Evolutionary conservation across 1,140 invertebrate genomes (phyloP).

Genomic region (Melipona quadrifasciata): DNA sequence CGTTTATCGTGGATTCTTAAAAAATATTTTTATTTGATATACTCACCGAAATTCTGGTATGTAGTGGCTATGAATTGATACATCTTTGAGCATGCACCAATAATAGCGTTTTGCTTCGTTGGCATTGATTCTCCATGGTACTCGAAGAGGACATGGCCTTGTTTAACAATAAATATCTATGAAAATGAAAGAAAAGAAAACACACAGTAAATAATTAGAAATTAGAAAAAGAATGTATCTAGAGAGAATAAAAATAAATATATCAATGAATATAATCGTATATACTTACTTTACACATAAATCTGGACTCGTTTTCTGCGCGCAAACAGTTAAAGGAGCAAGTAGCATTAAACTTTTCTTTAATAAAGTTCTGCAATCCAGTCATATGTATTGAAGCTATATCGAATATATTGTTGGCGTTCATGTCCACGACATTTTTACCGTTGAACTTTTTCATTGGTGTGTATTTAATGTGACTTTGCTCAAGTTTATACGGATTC

Average conservation of each 20-base stretch:
- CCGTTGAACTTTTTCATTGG: background rate
- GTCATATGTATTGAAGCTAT: constrained; percentile 33
- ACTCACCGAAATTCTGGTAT: constrained; percentile 39
- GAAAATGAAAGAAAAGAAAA: constrained; percentile 1
- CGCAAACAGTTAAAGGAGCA: constrained; percentile 63
- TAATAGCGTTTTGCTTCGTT: constrained; percentile 59
- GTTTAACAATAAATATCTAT: constrained; percentile 62
- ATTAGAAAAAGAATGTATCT: background rate
- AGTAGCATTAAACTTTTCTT: constrained; percentile 61
- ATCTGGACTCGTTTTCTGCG: background rate
- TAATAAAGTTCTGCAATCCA: constrained; percentile 66
- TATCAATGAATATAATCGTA: background rate
- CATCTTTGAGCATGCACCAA: constrained; percentile 51
- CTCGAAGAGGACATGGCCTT: constrained; percentile 48
- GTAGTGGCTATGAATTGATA: constrained; percentile 56
- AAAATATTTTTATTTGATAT: background rate
- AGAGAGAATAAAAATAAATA: background rate
- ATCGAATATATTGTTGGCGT: constrained; percentile 24
- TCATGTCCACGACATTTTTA: background rate
- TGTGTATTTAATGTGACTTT: constrained; percentile 30
- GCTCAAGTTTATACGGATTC: constrained; percentile 5
- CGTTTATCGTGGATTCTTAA: no score
- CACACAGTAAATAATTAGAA: background rate
- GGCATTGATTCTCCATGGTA: constrained; percentile 57
- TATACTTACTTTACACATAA: constrained; percentile 42